phyloP scores from a whole-genome alignment of 2,888 invertebrate genomes.

The Lottia gigantea region DNA sequence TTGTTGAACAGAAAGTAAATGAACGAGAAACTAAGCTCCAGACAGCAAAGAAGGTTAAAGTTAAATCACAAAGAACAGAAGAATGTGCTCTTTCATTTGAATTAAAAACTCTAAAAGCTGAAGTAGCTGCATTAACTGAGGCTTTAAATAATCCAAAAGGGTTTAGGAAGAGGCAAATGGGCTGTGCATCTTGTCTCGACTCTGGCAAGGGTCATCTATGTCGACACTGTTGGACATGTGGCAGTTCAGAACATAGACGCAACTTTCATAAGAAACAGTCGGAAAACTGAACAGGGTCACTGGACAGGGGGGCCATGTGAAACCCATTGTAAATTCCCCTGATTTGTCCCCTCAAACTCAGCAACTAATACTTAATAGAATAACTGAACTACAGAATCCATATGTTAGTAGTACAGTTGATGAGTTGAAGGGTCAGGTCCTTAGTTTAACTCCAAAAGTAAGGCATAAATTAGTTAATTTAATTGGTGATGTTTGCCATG shows the following conservation, averaged over 20 bases:
- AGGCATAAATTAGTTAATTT: not conserved
- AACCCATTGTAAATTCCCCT: not conserved
- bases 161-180: too few species aligned
- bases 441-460: not conserved
- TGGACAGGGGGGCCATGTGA: not conserved
- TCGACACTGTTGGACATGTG: conserved; percentile 3
- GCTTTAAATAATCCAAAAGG: not conserved
- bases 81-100: not conserved
- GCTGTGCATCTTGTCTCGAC: not conserved
- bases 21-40: not conserved
- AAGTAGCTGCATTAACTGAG: not conserved
- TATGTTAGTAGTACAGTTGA: too few species aligned
- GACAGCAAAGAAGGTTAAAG: too few species aligned
- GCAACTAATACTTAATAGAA: too few species aligned
- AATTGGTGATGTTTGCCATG: not conserved
- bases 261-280: not conserved
- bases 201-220: not conserved
- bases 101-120: not conserved
- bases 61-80: too few species aligned
- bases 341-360: not conserved
- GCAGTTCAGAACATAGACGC: not conserved
- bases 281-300: not conserved
- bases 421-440: conserved; percentile 6
- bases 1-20: not conserved
- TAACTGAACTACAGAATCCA: too few species aligned